phyloP scores from a whole-genome alignment of 1,140 invertebrate genomes.

The Diorhabda elongata region DNA sequence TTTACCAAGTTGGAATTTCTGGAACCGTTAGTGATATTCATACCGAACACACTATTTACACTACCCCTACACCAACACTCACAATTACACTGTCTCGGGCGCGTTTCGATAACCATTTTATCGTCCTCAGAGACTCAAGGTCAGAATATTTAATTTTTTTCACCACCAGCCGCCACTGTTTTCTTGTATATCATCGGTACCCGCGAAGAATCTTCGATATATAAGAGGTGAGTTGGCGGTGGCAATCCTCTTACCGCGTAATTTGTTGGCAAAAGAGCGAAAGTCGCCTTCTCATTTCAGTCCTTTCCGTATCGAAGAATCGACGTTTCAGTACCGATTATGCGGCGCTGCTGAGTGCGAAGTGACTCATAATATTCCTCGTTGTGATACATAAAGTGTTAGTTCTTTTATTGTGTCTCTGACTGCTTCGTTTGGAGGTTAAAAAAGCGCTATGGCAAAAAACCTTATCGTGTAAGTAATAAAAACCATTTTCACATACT shows the following conservation, averaged over 20 bases:
- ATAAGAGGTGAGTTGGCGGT: constrained; percentile 13
- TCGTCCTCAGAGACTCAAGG: no score
- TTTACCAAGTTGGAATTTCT: no score
- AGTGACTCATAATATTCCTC: constrained; percentile 7
- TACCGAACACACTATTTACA: no score
- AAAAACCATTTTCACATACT: not conserved
- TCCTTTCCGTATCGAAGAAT: not conserved
- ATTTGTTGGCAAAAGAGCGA: constrained; percentile 11
- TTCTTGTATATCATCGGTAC: not conserved
- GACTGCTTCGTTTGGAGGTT: not conserved
- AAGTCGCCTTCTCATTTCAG: constrained; percentile 10
- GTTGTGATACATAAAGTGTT: no score
- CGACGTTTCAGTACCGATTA: not conserved
- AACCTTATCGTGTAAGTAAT: constrained; percentile 8
- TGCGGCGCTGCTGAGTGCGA: constrained; percentile 8
- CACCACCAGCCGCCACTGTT: no score
- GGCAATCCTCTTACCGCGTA: constrained; percentile 6
- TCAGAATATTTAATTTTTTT: not conserved
- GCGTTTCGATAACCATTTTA: no score
- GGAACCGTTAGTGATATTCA: no score
- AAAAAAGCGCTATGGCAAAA: not conserved
- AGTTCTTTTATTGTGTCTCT: no score
- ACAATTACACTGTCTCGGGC: no score
- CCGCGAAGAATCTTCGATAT: constrained; percentile 8
- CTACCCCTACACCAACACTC: no score